Evolutionary conservation across 2,113 vertebrate genomes (phyloP), one percentile per base, ranked within the genome.

Genomic region (Numida meleagris): DNA sequence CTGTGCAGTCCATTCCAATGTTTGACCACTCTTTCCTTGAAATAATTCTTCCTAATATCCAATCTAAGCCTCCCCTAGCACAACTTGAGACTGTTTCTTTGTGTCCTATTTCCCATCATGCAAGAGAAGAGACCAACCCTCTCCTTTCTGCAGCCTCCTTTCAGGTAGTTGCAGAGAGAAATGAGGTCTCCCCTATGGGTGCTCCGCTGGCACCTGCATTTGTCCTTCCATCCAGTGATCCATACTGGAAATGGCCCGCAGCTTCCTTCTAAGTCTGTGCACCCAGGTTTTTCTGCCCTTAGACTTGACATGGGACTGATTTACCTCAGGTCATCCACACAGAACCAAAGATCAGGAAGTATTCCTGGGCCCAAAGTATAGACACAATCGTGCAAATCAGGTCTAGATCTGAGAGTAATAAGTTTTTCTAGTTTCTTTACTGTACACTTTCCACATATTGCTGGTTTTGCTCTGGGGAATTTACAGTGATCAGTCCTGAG

Each of bases 151-250:
- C 55, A n/a, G 29, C 33, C 55, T 58, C 57, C 33, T 58, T 34
- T 58, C n/a, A 58, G 7, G n/a, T 21, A 34, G 31, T 34, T 34
- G 33, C 19, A 58, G 33, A 21, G 57, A 58, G 57, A 19, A 23
- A n/a, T 21, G 57, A 58, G 57, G n/a, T 14, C n/a, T 58, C 57
- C 12, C 57, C 20, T 57, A 19, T 17, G 36, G 31, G 4, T 48
- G 10, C 34, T 81, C 10, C 0, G 0, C 24, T 36, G 33, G 7
- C 48, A 51, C 27, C 34, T 33, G 16, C 21, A 6, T 7, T 36
- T 9, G 25, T 71, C 23, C 38, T 71, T 77, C 55, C 68, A 53
- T 9, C 55, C 59, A 38, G 13, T 15, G 55, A 48, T 6, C 6
- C 43, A 43, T 46, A 7, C 38, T 74, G 61, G 24, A 62, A 93